Percentiles rank a stretch among this genome's conserved stretches.
phyloP scores from a whole-genome alignment of 1,140 invertebrate species.

The Musca vetustissima region DNA sequence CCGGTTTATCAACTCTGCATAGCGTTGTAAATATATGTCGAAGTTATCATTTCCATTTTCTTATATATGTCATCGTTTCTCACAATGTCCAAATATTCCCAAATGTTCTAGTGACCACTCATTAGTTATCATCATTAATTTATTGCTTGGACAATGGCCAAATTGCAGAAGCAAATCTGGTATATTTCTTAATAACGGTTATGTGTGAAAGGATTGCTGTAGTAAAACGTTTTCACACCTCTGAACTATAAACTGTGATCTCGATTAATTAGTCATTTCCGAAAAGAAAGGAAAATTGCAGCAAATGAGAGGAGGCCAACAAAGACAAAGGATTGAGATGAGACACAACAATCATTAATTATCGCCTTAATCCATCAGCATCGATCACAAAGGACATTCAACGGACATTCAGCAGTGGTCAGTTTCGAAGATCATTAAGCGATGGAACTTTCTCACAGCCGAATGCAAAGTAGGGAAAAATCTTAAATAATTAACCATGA shows the following conservation, averaged over 20 bases:
- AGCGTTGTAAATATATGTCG: too few species aligned
- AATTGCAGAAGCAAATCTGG: too few species aligned
- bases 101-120: too few species aligned
- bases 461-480: slow-evolving; percentile 1
- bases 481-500: slow-evolving; percentile 52
- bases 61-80: too few species aligned
- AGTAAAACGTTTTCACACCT: slow-evolving; percentile 26
- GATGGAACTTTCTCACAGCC: slow-evolving; percentile 34
- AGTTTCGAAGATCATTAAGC: slow-evolving; percentile 28
- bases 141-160: too few species aligned
- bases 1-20: too few species aligned
- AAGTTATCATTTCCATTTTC: too few species aligned
- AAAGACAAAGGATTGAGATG: slow-evolving; percentile 13
- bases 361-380: slow-evolving; percentile 49
- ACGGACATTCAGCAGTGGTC: slow-evolving; percentile 7
- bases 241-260: slow-evolving; percentile 34
- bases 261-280: slow-evolving; percentile 36
- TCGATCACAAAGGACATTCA: too few species aligned
- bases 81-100: too few species aligned
- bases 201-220: slow-evolving; percentile 12
- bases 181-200: too few species aligned
- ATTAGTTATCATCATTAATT: too few species aligned
- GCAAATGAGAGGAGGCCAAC: background rate
- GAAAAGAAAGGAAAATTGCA: too few species aligned
- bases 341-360: slow-evolving; percentile 45